phyloP scores from a whole-genome alignment of 2,113 vertebrate species.

The Eulemur macaco region DNA sequence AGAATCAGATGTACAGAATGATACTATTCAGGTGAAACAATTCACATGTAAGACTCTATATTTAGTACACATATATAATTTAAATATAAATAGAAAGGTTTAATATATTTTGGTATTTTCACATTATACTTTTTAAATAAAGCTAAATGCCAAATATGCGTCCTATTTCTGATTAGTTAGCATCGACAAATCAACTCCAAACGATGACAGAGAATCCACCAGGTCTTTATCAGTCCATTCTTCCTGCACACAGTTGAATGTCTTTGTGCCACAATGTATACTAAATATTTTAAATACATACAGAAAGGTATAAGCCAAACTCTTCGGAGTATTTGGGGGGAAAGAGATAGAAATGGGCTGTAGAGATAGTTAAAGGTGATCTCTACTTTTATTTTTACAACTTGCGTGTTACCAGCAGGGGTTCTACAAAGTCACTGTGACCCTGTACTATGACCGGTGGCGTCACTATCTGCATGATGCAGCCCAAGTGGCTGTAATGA shows the following conservation, averaged over 20 bases:
- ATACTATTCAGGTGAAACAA: neutral
- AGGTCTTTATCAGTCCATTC: slow-evolving; percentile 91
- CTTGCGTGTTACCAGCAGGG: neutral
- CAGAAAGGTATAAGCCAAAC: neutral
- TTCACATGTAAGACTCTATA: neutral
- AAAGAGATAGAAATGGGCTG: neutral
- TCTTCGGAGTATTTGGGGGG: neutral
- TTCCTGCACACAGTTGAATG: slow-evolving; percentile 74
- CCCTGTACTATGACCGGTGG: too few relatives aligned
- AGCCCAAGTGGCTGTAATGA: rapidly evolving
- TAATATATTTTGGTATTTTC: neutral
- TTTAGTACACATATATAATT: neutral
- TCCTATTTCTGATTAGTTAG: neutral
- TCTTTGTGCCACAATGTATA: neutral
- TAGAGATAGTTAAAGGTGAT: neutral
- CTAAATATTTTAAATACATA: neutral
- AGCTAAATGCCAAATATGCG: neutral
- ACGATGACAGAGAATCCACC: slow-evolving; percentile 32
- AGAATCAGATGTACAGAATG: neutral
- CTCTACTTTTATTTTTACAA: neutral
- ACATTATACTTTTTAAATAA: neutral
- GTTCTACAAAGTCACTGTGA: neutral
- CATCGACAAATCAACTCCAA: neutral
- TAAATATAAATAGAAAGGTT: neutral
- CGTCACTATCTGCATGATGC: neutral